phyloP scores from a whole-genome alignment of 2,888 invertebrate species.

The Mayetiola destructor region DNA sequence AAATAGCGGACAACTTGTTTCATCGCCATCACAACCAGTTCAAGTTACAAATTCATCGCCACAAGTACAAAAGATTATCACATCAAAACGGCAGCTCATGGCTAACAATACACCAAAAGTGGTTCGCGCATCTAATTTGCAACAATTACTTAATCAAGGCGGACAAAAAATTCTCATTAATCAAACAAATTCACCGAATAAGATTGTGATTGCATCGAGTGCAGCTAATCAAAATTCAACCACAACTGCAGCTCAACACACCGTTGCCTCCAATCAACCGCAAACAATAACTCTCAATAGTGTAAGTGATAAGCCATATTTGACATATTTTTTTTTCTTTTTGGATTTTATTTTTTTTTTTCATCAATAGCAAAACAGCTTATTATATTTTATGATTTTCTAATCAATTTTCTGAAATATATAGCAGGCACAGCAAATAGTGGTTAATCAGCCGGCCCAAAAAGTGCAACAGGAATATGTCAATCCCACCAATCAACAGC shows the following conservation, averaged over 20 bases:
- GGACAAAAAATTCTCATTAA: slow-evolving; percentile 32
- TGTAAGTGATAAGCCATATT: too few relatives aligned
- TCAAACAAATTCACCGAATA: slow-evolving; percentile 17
- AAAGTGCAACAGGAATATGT: slow-evolving; percentile 27
- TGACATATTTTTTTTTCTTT: too few relatives aligned
- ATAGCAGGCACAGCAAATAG: background rate
- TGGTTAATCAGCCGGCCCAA: slow-evolving; percentile 18
- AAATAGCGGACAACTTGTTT: slow-evolving; percentile 16
- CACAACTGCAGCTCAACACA: slow-evolving; percentile 3
- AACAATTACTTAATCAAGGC: slow-evolving; percentile 30
- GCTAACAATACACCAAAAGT: slow-evolving; percentile 16
- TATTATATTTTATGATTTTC: background rate
- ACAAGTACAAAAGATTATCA: slow-evolving; percentile 16
- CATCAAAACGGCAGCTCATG: slow-evolving; percentile 15
- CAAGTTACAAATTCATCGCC: slow-evolving; percentile 15
- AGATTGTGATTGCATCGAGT: slow-evolving; percentile 29
- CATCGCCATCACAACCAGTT: slow-evolving; percentile 17
- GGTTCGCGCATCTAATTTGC: slow-evolving; percentile 24
- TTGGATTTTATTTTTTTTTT: too few relatives aligned
- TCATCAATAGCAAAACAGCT: slow-evolving; percentile 15
- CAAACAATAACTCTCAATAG: too few relatives aligned
- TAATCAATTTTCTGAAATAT: too few relatives aligned
- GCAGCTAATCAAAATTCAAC: background rate
- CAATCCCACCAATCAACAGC: slow-evolving; percentile 31
- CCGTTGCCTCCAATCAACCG: slow-evolving; percentile 14